phyloP scores from a whole-genome alignment of 2,888 invertebrate genomes.

The Alloplasta piceator region DNA sequence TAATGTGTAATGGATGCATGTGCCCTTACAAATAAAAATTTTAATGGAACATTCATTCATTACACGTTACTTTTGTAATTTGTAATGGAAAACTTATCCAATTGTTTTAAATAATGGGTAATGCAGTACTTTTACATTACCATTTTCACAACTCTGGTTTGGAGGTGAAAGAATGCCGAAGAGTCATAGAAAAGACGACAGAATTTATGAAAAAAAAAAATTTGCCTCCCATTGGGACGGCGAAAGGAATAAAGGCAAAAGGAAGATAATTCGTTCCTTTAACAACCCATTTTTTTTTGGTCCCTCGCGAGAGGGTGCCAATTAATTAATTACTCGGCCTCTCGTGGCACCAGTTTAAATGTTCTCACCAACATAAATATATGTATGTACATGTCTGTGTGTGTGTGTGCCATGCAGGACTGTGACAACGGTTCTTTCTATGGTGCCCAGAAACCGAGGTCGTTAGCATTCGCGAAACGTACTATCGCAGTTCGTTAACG shows the following conservation, averaged over 20 bases:
- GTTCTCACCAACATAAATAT: slow-evolving; percentile 21
- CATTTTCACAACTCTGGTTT: too few species aligned
- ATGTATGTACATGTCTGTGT: neutral
- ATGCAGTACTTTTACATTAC: too few species aligned
- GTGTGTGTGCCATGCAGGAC: neutral
- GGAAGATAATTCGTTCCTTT: slow-evolving; percentile 5
- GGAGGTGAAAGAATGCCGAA: neutral
- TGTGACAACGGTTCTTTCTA: slow-evolving; percentile 3
- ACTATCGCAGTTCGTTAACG: slow-evolving; percentile 56
- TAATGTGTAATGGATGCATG: too few species aligned
- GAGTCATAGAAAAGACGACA: neutral
- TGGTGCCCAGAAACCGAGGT: slow-evolving; percentile 24
- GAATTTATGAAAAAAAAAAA: slow-evolving; percentile 8
- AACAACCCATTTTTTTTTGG: neutral
- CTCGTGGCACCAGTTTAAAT: slow-evolving; percentile 37
- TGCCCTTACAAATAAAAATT: too few species aligned
- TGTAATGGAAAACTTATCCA: too few species aligned
- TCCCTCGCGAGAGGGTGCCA: slow-evolving; percentile 13
- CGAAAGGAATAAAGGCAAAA: neutral
- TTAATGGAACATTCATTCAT: too few species aligned
- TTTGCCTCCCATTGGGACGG: neutral
- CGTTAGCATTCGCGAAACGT: slow-evolving; percentile 58
- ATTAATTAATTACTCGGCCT: slow-evolving; percentile 55
- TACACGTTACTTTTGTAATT: too few species aligned
- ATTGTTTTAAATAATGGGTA: too few species aligned